phyloP scores from a whole-genome alignment of 2,888 invertebrate genomes.

The Cephus sareptanus region DNA sequence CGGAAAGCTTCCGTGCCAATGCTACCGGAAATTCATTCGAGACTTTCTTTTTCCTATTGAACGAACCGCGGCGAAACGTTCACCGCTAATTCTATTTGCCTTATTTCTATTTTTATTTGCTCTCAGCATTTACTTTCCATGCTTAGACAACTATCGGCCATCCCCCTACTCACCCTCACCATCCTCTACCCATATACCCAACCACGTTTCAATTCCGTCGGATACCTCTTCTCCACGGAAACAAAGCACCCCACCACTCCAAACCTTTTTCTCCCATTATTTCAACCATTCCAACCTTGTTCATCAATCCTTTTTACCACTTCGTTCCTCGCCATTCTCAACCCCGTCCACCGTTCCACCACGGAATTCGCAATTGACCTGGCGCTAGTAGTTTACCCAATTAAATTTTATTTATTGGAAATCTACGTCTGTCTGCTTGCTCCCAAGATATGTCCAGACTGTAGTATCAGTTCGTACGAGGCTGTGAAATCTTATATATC shows the following conservation, averaged over 20 bases:
- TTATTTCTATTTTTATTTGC: conserved; percentile 26
- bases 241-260: background rate
- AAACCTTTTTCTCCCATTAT: background rate
- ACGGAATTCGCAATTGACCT: background rate
- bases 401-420: background rate
- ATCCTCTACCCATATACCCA: background rate
- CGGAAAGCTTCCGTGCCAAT: background rate
- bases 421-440: background rate
- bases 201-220: background rate
- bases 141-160: background rate
- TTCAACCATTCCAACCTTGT: background rate
- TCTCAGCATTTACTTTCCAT: conserved; percentile 17
- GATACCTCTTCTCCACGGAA: background rate
- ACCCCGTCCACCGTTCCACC: background rate
- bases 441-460: background rate
- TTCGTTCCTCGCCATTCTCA: background rate
- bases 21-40: background rate
- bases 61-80: conserved; percentile 22
- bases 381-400: background rate
- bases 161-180: background rate
- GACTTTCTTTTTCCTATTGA: background rate
- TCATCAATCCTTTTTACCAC: background rate
- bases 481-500: background rate
- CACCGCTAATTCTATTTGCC: conserved; percentile 39
- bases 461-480: background rate